phyloP scores from a whole-genome alignment of 2,888 invertebrate genomes.

The Eumacrocentrus americanus region DNA sequence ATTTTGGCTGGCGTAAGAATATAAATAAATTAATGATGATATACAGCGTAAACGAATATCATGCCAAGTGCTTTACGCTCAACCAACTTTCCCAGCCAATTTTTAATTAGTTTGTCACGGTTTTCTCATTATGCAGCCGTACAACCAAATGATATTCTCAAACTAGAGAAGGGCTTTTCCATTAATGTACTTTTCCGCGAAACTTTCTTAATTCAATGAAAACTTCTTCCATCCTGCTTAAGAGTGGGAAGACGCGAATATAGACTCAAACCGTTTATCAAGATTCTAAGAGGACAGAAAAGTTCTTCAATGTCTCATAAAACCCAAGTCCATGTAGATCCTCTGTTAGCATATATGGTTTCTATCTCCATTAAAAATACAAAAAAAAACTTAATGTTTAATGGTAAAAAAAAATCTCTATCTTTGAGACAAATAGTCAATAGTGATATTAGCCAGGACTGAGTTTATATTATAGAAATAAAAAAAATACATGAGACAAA shows the following conservation, averaged over 20 bases:
- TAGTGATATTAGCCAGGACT: too few species aligned
- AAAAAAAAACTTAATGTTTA: neutral
- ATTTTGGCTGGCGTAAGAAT: too few species aligned
- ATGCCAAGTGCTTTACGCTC: too few species aligned
- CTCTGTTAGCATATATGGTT: neutral
- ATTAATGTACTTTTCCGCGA: conserved; percentile 11
- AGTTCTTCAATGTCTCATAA: conserved; percentile 18
- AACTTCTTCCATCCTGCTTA: conserved; percentile 35
- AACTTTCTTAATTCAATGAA: conserved; percentile 39
- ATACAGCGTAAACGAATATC: too few species aligned
- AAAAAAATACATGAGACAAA: too few species aligned
- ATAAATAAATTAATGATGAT: too few species aligned
- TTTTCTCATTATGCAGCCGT: conserved; percentile 12
- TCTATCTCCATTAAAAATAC: neutral
- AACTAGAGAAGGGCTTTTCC: conserved; percentile 13
- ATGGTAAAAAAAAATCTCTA: neutral
- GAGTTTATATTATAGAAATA: too few species aligned
- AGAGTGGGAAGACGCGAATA: conserved; percentile 18
- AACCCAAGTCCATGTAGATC: neutral
- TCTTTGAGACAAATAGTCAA: neutral
- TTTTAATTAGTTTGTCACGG: conserved; percentile 25
- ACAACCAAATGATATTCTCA: conserved; percentile 18
- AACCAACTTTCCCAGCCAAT: conserved; percentile 6
- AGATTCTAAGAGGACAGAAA: conserved; percentile 25
- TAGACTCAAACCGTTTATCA: conserved; percentile 34